Evolutionary conservation across 1,140 invertebrate genomes (phyloP).

Genomic region (Neotoxoptera formosana): DNA sequence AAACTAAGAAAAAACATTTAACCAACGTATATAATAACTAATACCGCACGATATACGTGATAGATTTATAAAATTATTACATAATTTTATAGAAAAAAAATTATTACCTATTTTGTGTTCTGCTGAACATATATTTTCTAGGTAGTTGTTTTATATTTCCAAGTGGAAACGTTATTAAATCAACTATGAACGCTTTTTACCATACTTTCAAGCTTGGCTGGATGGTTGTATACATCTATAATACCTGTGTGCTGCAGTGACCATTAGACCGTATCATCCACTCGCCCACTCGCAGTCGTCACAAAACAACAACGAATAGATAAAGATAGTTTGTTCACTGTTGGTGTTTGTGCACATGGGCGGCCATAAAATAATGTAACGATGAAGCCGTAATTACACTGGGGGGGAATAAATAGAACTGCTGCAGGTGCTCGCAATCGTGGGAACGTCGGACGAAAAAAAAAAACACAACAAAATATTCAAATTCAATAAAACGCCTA

Average conservation of each 20-base stretch:
- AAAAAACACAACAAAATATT: slow-evolving; percentile 59
- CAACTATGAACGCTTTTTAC: slow-evolving; percentile 43
- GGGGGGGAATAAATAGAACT: slow-evolving; percentile 40
- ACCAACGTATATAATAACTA: background rate
- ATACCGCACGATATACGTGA: background rate
- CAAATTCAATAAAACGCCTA: slow-evolving; percentile 46
- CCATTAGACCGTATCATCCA: slow-evolving; percentile 53
- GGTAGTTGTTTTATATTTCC: background rate
- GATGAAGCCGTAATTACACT: slow-evolving; percentile 40
- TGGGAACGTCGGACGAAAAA: slow-evolving; percentile 84
- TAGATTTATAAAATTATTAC: background rate
- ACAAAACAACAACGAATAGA: slow-evolving; percentile 52
- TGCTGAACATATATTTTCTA: slow-evolving; percentile 12
- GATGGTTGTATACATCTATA: slow-evolving; percentile 5
- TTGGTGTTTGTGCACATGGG: slow-evolving; percentile 17
- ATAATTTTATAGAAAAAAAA: background rate
- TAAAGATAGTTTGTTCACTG: slow-evolving; percentile 31
- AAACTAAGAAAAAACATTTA: slow-evolving; percentile 9
- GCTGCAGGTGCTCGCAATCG: slow-evolving; percentile 62
- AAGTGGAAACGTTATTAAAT: slow-evolving; percentile 18
- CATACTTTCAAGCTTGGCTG: slow-evolving; percentile 49
- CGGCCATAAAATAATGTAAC: slow-evolving; percentile 47
- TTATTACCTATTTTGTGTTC: background rate
- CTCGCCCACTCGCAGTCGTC: slow-evolving; percentile 39
- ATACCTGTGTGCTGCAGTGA: background rate